Evolutionary conservation across 2,113 vertebrate genomes (phyloP), one percentile per base, ranked within the genome.

Genomic region (Grus americana): DNA sequence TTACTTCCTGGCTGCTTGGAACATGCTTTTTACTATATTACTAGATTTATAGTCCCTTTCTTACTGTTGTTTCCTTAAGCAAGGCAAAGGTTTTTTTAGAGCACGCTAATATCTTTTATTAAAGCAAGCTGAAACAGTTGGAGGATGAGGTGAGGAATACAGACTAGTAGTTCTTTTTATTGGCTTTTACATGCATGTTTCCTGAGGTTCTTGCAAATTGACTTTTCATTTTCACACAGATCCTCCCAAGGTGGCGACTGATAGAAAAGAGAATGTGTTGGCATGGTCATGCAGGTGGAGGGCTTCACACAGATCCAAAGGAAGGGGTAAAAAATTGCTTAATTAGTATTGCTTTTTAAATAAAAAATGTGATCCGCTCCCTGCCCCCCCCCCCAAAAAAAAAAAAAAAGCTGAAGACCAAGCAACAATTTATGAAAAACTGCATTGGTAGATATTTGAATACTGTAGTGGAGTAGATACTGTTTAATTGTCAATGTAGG

Each of bases 221-320:
- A 75, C 58, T 95, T 83, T 65, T 94, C 27, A 55, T 97, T 82
- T 97, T 96, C 79, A 79, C 72, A 26, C 95, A 99, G 99, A 97
- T 98, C 96, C 90, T 98, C 34, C 98, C 97, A 10, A 88, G 93
- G 30, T 98, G 98, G 98, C 98, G 97, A 19, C 92, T 98, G 70
- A 96, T 97, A 81, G 98, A 98, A 85, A 99, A 98, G 97, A 98
- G 99, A 81, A 98, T 97, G 89, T 99, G 99, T 95, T 99, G 99
- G 99, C 99, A 99, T 8, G 99, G 99, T 59, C 92, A 99, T 32
- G 99, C 99, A 46, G 99, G 99, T 52, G 99, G 99, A 96, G 95
- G 98, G 50, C 98, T 99, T 58, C 99, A 98, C 88, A 98, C 99
- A 29, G 99, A 99, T 94, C 99, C 99, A 29, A 99, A 99, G 97